Evolutionary conservation across 2,113 vertebrate species (phyloP), one percentile per base, ranked within the genome.

Genomic region (Hippoglossus stenolepis): DNA sequence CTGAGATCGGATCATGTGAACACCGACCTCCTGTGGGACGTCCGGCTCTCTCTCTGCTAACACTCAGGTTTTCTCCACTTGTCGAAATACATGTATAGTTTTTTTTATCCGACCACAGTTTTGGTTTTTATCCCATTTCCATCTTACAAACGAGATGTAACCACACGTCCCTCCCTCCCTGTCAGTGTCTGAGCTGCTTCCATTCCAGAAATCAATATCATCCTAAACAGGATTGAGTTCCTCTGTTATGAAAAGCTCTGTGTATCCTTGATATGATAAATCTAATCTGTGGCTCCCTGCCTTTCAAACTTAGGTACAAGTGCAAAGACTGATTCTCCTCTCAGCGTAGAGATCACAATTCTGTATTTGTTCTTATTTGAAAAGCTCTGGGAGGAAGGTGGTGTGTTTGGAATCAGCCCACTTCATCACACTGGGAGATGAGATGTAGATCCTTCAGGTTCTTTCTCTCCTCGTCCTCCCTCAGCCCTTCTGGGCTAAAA

Each of bases 151-250:
- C 31, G 0, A 31, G 31, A 31, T 31, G 31, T 31, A 31, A 31
- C 5, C 31, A 6, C 31, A 28, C 28, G 28, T 28, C 31, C 31
- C 31, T 31, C 6, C 28, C 31, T 7, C 31, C 31, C 31, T 1
- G 6, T 31, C 28, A 31, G 28, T 6, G 26, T 5, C 28, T 45
- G 43, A 45, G 70, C 72, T 57, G 9, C 63, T 81, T 58, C 47
- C 47, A 6, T 20, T 78, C 75, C 73, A 67, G 8, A 65, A 85
- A 76, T 71, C 87, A 64, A 73, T 82, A 67, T 61, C 13, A 24
- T 67, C 75, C 65, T 31, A 67, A 76, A 20, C 20, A 64, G 80
- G 83, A 73, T 51, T 35, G 80, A 73, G 77, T 64, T 28, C 23
- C 31, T 18, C 3, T 68, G 69, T 67, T 31, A 63, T 59, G 47